Conservation (phyloP, 2,797 vertebrate genomes). For the Borostomias antarcticus region DNA sequence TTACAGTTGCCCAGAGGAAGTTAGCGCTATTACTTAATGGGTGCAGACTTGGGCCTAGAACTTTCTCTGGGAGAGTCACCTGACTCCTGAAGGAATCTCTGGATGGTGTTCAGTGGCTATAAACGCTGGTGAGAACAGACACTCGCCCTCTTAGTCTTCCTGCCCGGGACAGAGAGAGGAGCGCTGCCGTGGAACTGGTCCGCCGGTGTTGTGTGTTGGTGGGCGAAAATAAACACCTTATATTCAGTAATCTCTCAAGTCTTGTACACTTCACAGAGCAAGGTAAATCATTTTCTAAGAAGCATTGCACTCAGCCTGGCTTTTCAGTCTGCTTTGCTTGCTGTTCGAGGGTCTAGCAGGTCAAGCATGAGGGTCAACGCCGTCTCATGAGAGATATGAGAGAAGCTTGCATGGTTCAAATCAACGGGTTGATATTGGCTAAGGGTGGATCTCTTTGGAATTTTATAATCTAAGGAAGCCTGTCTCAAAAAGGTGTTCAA, state of each 20-base stretch:
- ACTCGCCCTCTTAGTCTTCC: conserved; percentile 62
- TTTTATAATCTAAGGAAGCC: background rate
- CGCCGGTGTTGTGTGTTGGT: conserved; percentile 38
- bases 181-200: conserved; percentile 51
- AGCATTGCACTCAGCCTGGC: conserved; percentile 46
- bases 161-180: conserved; percentile 53
- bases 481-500: background rate
- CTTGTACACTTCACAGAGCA: conserved; percentile 60
- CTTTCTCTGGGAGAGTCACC: conserved; percentile 72
- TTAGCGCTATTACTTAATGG: conserved; percentile 7
- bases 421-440: conserved; percentile 19
- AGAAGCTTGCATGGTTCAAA: conserved; percentile 49
- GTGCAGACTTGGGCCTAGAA: conserved; percentile 60
- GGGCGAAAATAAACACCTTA: conserved; percentile 42
- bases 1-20: background rate
- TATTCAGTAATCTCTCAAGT: conserved; percentile 59
- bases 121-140: conserved; percentile 54
- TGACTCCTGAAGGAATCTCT: conserved; percentile 69
- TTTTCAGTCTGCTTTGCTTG: conserved; percentile 56
- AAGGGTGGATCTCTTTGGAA: conserved; percentile 1
- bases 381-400: conserved; percentile 10
- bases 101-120: conserved; percentile 52
- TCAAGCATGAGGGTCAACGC: conserved; percentile 17
- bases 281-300: conserved; percentile 70
- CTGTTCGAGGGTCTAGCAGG: conserved; percentile 40